A percentile compares a stretch with the other conserved stretches of the same genome.
Conservation (phyloP, 2,888 invertebrate genomes). For the Sericinus montela region DNA sequence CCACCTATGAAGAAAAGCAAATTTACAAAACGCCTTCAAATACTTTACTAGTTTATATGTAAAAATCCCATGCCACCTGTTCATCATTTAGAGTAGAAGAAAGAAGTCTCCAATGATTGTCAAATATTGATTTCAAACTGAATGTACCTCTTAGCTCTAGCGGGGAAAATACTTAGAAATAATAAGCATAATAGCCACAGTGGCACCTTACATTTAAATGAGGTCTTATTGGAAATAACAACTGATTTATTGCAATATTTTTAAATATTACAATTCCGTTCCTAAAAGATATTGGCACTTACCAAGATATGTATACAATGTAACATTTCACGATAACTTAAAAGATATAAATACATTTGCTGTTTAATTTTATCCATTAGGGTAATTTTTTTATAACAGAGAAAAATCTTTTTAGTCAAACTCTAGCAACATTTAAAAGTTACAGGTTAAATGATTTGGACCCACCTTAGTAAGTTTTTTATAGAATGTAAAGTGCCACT, state of each 20-base stretch:
- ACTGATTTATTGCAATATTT: constrained; percentile 6
- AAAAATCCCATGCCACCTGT: background rate
- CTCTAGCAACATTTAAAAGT: background rate
- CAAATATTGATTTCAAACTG: background rate
- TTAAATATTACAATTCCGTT: constrained; percentile 5
- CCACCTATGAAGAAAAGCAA: background rate
- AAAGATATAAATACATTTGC: constrained; percentile 6
- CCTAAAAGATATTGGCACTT: background rate
- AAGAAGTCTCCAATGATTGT: background rate
- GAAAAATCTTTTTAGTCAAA: background rate
- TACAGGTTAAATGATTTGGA: constrained; percentile 39
- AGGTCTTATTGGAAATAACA: constrained; percentile 4
- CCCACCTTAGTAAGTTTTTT: constrained; percentile 53
- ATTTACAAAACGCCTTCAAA: background rate
- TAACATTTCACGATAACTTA: background rate
- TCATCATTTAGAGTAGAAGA: background rate
- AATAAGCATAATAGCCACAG: constrained; percentile 29
- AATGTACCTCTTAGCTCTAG: background rate
- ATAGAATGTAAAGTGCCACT: constrained; percentile 50
- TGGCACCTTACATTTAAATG: constrained; percentile 47
- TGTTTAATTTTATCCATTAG: background rate
- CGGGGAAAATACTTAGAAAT: background rate
- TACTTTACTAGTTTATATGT: background rate
- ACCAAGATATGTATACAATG: background rate
- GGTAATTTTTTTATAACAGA: too few relatives aligned